phyloP scores from a whole-genome alignment of 2,797 vertebrate genomes.

The Darevskia mixta region DNA sequence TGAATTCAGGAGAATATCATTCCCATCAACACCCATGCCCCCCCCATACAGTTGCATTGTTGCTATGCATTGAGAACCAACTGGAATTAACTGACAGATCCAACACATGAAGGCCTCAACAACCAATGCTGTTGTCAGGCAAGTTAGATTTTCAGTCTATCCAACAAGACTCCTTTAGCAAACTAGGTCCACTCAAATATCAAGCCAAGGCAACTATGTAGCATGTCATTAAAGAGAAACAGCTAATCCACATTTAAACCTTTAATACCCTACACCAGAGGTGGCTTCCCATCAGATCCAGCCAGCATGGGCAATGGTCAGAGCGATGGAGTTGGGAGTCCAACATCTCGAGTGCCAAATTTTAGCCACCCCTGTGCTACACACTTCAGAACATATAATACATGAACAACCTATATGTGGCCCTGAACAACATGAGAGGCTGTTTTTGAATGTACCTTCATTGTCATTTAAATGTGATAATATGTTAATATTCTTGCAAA shows the following conservation, averaged over 20 bases:
- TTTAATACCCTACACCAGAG: slow-evolving; percentile 14
- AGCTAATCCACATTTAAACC: background rate
- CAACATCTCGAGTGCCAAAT: background rate
- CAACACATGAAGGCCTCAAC: background rate
- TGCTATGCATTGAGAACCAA: background rate
- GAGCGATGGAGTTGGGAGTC: no score
- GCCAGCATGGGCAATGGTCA: no score
- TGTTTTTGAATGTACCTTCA: background rate
- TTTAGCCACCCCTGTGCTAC: background rate
- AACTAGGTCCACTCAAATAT: background rate
- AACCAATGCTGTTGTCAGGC: background rate
- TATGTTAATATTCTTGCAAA: background rate
- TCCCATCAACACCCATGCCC: no score
- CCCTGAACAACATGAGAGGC: background rate
- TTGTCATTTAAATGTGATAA: slow-evolving; percentile 13
- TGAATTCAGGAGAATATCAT: background rate
- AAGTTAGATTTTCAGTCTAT: background rate
- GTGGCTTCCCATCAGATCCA: no score
- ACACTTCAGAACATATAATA: slow-evolving; percentile 15
- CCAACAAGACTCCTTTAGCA: background rate
- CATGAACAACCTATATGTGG: background rate
- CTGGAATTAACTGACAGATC: background rate
- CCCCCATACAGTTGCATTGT: background rate
- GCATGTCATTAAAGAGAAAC: background rate
- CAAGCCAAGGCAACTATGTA: background rate